Percentiles rank a stretch among this genome's conserved stretches.
Conservation (phyloP, 2,797 vertebrate genomes). For the Tenualosa thibaudeaui region DNA sequence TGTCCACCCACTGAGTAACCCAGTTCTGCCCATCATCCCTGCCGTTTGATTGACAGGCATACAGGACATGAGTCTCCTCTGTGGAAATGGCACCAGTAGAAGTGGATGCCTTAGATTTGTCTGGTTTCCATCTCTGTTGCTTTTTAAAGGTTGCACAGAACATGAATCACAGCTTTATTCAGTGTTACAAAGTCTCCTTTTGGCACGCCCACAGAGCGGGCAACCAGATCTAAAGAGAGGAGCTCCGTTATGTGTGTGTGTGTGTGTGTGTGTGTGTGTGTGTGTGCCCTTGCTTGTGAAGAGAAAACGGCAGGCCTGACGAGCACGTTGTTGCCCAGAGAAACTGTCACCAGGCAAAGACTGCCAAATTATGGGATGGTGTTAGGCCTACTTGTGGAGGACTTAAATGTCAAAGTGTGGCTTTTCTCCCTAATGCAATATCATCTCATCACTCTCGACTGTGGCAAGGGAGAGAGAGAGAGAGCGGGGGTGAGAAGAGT, state of each 20-base stretch:
- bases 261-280: background rate
- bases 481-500: background rate
- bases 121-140: no score
- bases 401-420: background rate
- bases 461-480: background rate
- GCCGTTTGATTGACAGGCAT: no score
- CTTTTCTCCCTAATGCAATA: background rate
- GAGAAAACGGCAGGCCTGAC: background rate
- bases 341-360: conserved; percentile 33
- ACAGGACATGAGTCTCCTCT: background rate
- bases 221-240: background rate
- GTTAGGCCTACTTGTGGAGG: conserved; percentile 2
- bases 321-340: conserved; percentile 42
- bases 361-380: conserved; percentile 38
- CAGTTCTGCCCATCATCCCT: no score
- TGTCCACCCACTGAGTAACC: no score
- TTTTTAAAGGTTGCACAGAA: background rate
- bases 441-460: background rate
- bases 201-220: background rate
- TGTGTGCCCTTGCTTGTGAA: background rate
- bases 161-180: no score
- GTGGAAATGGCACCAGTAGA: background rate
- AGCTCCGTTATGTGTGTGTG: background rate
- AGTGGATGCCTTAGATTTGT: background rate
- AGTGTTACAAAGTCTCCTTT: background rate